Conservation (phyloP, 2,113 vertebrate species). For the Tenrec ecaudatus region DNA sequence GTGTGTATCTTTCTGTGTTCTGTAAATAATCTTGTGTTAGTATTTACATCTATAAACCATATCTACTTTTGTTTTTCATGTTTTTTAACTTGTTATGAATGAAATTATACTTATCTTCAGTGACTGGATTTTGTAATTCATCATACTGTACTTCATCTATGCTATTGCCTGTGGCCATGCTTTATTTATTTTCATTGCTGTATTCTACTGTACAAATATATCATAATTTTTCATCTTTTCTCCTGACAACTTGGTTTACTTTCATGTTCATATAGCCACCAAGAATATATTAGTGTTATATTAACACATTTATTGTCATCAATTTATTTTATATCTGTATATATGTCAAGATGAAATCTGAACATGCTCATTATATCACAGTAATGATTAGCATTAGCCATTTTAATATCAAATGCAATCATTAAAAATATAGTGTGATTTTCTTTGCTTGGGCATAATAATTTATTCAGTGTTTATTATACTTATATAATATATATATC, state of each 20-base stretch:
- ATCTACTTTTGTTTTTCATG: background rate
- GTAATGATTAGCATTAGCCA: background rate
- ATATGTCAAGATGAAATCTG: constrained; percentile 46
- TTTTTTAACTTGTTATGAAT: constrained; percentile 29
- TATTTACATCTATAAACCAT: constrained; percentile 32
- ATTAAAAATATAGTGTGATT: constrained; percentile 5
- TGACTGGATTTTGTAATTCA: constrained; percentile 26
- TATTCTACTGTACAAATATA: constrained; percentile 30
- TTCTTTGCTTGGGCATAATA: background rate
- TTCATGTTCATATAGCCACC: background rate
- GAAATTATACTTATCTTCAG: constrained; percentile 32
- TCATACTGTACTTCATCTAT: background rate
- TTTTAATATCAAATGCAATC: background rate
- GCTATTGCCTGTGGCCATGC: constrained; percentile 4
- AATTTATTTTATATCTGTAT: constrained; percentile 32
- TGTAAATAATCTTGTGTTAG: background rate
- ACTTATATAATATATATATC: constrained; percentile 32
- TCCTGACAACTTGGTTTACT: background rate
- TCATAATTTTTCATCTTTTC: background rate
- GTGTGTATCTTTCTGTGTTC: constrained; percentile 20
- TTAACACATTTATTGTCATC: background rate
- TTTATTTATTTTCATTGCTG: constrained; percentile 43
- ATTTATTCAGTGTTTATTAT: constrained; percentile 41
- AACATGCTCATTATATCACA: constrained; percentile 12
- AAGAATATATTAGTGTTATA: constrained; percentile 17